Evolutionary conservation across 2,797 vertebrate genomes (phyloP).

Genomic region (Otolemur crassicaudatus): DNA sequence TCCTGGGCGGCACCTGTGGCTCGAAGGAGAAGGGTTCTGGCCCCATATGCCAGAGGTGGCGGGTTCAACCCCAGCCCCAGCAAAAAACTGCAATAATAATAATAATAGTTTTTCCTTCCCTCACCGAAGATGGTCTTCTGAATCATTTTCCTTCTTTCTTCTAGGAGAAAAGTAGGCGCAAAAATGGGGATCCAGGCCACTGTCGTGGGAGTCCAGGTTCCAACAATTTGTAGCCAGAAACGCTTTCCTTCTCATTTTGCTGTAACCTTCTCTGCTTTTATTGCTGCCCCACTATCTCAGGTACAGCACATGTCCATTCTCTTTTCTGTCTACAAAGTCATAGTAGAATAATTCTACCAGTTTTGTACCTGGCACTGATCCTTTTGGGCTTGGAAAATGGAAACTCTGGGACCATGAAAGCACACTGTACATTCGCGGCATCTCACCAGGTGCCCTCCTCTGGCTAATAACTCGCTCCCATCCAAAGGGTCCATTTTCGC

Average conservation of each 20-base stretch:
- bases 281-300: slow-evolving; percentile 38
- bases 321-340: slow-evolving; percentile 58
- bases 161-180: not conserved
- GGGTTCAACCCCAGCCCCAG: no score
- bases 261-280: slow-evolving; percentile 47
- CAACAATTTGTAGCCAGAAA: not conserved
- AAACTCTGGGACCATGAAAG: not conserved
- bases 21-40: no score
- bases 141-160: not conserved
- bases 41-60: no score
- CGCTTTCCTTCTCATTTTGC: slow-evolving; percentile 5
- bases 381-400: slow-evolving; percentile 61
- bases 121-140: not conserved
- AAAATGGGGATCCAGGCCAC: not conserved
- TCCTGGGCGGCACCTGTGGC: not conserved
- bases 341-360: slow-evolving; percentile 52
- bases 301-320: slow-evolving; percentile 60
- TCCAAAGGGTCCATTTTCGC: slow-evolving; percentile 57
- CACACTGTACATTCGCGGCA: not conserved
- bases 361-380: slow-evolving; percentile 35
- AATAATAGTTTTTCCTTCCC: not conserved
- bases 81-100: no score
- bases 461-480: not conserved
- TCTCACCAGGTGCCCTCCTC: slow-evolving; percentile 37
- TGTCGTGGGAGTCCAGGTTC: not conserved